A percentile compares a stretch with the other conserved stretches of the same genome.
Conservation (phyloP, 2,888 invertebrate species). For the Cataglyphis rosenhaueri region DNA sequence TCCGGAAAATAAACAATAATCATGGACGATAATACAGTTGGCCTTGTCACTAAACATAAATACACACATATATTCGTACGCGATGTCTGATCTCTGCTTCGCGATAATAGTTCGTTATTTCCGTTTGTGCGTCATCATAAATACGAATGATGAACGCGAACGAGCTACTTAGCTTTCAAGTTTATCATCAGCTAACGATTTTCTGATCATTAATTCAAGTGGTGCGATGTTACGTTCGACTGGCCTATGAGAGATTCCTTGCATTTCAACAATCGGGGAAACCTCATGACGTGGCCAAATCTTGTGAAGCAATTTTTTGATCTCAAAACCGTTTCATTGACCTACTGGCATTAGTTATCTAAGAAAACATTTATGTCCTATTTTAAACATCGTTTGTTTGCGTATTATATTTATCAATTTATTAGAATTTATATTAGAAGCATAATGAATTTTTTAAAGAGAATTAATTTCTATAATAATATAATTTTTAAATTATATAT, state of each 20-base stretch:
- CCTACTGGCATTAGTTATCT: not conserved
- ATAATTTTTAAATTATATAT: not conserved
- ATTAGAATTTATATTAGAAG: not conserved
- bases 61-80: conserved; percentile 9
- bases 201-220: conserved; percentile 33
- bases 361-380: not conserved
- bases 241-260: conserved; percentile 12
- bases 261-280: conserved; percentile 42
- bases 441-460: not conserved
- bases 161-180: not conserved
- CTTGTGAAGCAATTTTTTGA: not conserved
- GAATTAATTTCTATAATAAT: not conserved
- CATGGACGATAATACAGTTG: conserved; percentile 35
- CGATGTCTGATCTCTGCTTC: conserved; percentile 22
- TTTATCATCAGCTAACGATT: conserved; percentile 31
- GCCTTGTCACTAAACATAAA: conserved; percentile 21
- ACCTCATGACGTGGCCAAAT: conserved; percentile 51
- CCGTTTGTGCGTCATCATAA: conserved; percentile 40
- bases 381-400: not conserved
- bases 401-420: not conserved
- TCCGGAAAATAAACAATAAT: conserved; percentile 51
- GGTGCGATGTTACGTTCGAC: conserved; percentile 20
- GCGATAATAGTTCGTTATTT: conserved; percentile 27
- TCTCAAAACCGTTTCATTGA: not conserved
- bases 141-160: conserved; percentile 1